These are phyloP conservation scores for Sardina pilchardus DNA, from an alignment of 2,113 vertebrate genomes.

Conservation along the genomic window DNA sequence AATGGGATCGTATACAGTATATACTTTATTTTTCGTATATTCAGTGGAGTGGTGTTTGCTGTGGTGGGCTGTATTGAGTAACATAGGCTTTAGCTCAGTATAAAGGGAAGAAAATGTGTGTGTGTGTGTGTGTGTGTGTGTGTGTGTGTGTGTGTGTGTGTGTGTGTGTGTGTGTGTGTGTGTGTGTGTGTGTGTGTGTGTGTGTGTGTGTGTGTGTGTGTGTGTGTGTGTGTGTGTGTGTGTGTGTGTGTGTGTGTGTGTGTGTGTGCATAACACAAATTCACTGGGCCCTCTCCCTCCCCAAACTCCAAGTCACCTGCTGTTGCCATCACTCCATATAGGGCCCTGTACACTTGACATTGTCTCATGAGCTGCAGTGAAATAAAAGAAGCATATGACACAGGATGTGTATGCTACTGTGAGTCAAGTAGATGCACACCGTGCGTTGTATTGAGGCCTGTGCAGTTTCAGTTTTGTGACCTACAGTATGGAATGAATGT, in stretches of 20 bases:
- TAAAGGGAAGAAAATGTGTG: no score
- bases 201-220: no score
- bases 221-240: no score
- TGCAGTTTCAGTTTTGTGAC: not conserved
- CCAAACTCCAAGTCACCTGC: not conserved
- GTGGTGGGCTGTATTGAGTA: no score
- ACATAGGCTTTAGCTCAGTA: no score
- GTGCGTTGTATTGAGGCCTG: not conserved
- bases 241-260: not conserved
- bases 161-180: not conserved
- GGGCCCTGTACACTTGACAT: not conserved
- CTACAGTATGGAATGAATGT: not conserved
- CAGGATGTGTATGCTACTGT: not conserved
- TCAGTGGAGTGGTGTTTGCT: no score
- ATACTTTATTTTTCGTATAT: no score
- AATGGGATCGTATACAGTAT: no score
- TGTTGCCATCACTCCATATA: not conserved
- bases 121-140: not conserved
- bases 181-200: no score
- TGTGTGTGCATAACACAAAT: no score
- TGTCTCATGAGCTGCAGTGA: not conserved
- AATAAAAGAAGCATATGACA: not conserved
- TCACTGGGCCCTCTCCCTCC: no score
- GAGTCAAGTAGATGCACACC: not conserved
- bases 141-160: not conserved